Evolutionary conservation across 2,797 vertebrate genomes (phyloP), one percentile per base, ranked within the genome.

Genomic region (Gallinago solitaria): DNA sequence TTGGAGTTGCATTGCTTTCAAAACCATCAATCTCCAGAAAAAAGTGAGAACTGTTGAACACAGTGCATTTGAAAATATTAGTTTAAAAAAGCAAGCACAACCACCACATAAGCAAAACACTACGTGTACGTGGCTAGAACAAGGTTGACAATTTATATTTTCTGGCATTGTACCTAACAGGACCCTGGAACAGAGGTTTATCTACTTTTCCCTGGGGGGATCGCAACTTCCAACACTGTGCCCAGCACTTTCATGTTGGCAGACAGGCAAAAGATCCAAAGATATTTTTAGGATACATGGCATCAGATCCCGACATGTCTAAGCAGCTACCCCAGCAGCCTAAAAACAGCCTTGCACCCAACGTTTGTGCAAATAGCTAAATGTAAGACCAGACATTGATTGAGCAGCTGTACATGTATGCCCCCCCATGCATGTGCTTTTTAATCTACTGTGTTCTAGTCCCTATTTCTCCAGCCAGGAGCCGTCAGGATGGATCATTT

Each of bases 1-100:
- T 95, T 11, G 97, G 96, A 7, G 85, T 96, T 9, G 79, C 90
- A 78, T 96, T 98, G 87, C 98, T 98, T 57, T 98, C 98, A 7
- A 98, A 98, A 5, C 98, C 98, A 94, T 98, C 98, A 88, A 98
- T 98, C 95, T 98, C 98, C 95, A 98, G 96, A 70, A 98, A 98
- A 93, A 98, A 98, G 91, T 98, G 97, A 37, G 98, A 97, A 32
- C 98, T 98, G 94, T 88, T 89, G 32, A 78, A 95, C 69, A 91
- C 30, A 96, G 53, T 5, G 19, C 35, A 89, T 89, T 91, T 35
- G n/a, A 85, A 70, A 48, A 35, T 11, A 75, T 93, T 77, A 95
- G 73, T 87, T 53, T 28, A 28, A 53, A 53, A 53, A 68, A 56
- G 20, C 64, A 95, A 87, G 48, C 43, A 37, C 21, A 83, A 21